A percentile compares a stretch with the other conserved stretches of the same genome.
Conservation (phyloP, 2,797 vertebrate species). For the Alcedo quadribrachys region DNA sequence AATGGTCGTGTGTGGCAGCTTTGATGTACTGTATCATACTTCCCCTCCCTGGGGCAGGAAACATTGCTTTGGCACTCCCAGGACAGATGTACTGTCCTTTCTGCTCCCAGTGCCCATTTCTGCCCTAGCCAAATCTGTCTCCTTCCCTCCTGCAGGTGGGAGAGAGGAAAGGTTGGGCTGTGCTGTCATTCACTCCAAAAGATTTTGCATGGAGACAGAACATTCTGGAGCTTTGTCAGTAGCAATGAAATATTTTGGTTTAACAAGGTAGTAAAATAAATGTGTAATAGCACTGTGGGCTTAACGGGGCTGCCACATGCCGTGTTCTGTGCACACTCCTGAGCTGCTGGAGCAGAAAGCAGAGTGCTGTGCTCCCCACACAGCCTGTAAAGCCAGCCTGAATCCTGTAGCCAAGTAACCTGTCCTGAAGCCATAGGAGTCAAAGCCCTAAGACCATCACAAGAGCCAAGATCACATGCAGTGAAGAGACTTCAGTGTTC, state of each 20-base stretch:
- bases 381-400: neutral
- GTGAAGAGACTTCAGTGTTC: neutral
- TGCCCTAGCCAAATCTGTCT: neutral
- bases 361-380: neutral
- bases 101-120: neutral
- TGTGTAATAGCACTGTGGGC: neutral
- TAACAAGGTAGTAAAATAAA: constrained; percentile 34
- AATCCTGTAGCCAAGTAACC: neutral
- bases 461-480: neutral
- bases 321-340: neutral
- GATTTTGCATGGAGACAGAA: neutral
- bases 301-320: neutral
- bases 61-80: neutral
- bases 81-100: neutral
- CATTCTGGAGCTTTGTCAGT: neutral
- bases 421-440: neutral
- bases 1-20: neutral
- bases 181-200: neutral
- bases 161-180: neutral
- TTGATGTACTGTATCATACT: neutral
- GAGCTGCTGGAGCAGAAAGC: neutral
- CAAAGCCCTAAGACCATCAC: neutral
- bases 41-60: constrained; percentile 8
- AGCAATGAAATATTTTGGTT: neutral
- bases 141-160: neutral